These are phyloP conservation scores for Meleagris gallopavo DNA, from an alignment of 2,113 vertebrate genomes.

Conservation along the genomic window DNA sequence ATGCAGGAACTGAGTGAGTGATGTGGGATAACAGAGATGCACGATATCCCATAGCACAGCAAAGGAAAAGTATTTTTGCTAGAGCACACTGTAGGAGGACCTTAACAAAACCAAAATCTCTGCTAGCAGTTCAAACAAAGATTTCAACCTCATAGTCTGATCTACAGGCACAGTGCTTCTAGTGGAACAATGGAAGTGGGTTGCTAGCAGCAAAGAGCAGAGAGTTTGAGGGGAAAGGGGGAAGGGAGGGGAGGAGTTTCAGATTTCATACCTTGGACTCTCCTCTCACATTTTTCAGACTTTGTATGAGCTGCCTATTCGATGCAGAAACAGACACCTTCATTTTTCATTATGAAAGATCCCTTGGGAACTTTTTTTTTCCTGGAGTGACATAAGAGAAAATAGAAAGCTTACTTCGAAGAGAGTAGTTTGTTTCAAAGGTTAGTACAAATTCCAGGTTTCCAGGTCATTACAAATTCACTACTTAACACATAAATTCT, in stretches of 20 bases:
- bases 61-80: neutral
- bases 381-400: neutral
- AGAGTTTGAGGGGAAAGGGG: neutral
- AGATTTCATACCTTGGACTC: neutral
- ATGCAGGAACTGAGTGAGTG: neutral
- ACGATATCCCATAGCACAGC: neutral
- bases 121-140: neutral
- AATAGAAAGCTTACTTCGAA: neutral
- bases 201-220: neutral
- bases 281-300: neutral
- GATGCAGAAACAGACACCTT: neutral
- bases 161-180: neutral
- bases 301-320: neutral
- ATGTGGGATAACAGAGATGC: neutral
- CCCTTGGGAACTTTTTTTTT: neutral
- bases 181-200: neutral
- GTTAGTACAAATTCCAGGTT: neutral
- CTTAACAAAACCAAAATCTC: neutral
- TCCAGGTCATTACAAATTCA: neutral
- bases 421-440: neutral
- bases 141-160: neutral
- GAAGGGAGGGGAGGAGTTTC: neutral
- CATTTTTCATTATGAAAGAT: neutral
- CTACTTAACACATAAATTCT: neutral
- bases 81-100: neutral